phyloP scores from a whole-genome alignment of 1,140 invertebrate species.

The Doryteuthis pealeii region DNA sequence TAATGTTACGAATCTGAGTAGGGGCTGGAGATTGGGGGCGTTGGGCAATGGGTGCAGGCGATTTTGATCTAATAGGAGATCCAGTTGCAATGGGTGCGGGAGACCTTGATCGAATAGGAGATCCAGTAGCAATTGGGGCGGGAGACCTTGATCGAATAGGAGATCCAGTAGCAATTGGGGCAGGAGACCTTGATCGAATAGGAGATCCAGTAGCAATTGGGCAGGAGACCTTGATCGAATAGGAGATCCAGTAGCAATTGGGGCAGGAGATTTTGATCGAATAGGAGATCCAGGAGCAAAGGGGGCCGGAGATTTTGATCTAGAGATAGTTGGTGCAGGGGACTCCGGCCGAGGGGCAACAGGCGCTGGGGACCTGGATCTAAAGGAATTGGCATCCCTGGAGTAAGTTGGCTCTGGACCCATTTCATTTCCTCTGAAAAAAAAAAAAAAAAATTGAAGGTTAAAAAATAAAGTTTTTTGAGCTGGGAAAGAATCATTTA shows the following conservation, averaged over 20 bases:
- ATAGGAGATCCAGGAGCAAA: neutral
- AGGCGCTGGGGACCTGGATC: neutral
- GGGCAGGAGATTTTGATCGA: neutral
- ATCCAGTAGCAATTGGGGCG: neutral
- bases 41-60: slow-evolving; percentile 6
- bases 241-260: neutral
- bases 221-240: neutral
- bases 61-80: slow-evolving; percentile 5
- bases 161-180: neutral
- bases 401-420: neutral
- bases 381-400: neutral
- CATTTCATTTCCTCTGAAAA: too few species aligned
- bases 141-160: neutral
- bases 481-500: too few species aligned
- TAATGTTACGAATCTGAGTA: slow-evolving; percentile 8
- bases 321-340: neutral
- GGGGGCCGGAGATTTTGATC: neutral
- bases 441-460: too few species aligned
- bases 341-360: neutral
- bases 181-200: slow-evolving; percentile 7
- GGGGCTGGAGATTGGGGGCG: slow-evolving; percentile 18
- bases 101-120: neutral
- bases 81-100: slow-evolving; percentile 1
- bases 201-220: slow-evolving; percentile 8
- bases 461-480: too few species aligned